Conservation (phyloP, 2,113 vertebrate genomes). For the Ceratotherium simum region DNA sequence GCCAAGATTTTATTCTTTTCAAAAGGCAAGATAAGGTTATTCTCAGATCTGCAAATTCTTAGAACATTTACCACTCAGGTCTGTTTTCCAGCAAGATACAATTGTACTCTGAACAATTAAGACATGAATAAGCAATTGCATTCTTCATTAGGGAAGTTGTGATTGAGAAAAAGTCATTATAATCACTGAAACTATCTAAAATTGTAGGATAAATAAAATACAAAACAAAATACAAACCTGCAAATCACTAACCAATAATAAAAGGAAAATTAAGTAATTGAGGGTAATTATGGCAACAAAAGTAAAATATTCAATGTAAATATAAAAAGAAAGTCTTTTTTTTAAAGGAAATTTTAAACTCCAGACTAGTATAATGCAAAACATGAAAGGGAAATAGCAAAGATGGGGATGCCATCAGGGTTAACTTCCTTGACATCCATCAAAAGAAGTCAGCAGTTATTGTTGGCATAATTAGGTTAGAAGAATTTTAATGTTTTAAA, state of each 20-base stretch:
- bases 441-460: conserved; percentile 27
- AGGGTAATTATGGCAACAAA: conserved; percentile 4
- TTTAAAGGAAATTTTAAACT: conserved; percentile 21
- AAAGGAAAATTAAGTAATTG: conserved; percentile 37
- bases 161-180: conserved; percentile 42
- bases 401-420: not conserved
- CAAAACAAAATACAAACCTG: conserved; percentile 36
- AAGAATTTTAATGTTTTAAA: conserved; percentile 67
- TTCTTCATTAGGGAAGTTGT: conserved; percentile 47
- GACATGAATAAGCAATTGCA: conserved; percentile 50
- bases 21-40: not conserved
- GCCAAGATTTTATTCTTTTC: conserved; percentile 8
- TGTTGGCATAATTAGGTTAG: conserved; percentile 56
- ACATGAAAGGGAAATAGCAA: not conserved
- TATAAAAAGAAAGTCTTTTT: not conserved
- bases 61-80: conserved; percentile 20
- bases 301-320: not conserved
- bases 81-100: conserved; percentile 19
- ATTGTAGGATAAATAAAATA: conserved; percentile 50
- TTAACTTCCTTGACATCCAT: not conserved
- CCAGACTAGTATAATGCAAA: conserved; percentile 18
- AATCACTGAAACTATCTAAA: conserved; percentile 34
- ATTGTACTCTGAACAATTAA: conserved; percentile 39
- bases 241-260: conserved; percentile 25
- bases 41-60: conserved; percentile 47